Evolutionary conservation across 1,140 invertebrate species (phyloP).

Genomic region (Apis mellifera): Amel_HAv3.1 CM009933.2:9204501-9205000

Average conservation of each 20-base stretch:
- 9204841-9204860: not conserved
- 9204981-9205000: not conserved
- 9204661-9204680: not conserved
- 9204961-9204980: not conserved
- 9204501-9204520: not conserved
- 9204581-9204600: not conserved
- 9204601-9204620: not conserved
- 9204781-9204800: not conserved
- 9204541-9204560: not conserved
- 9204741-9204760: not conserved
- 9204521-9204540: not conserved
- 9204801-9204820: not conserved
- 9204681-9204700: too few species aligned
- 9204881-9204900: constrained; percentile 9
- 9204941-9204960: not conserved
- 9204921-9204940: not conserved
- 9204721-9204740: too few species aligned
- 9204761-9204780: not conserved
- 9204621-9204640: constrained; percentile 6
- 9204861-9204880: not conserved
- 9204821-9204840: not conserved
- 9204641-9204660: not conserved
- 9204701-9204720: too few species aligned
- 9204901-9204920: not conserved
- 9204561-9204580: not conserved